phyloP scores from a whole-genome alignment of 37 sponge, comb jelly and placozoan species.

The Diacarnus erythraeanus region DNA sequence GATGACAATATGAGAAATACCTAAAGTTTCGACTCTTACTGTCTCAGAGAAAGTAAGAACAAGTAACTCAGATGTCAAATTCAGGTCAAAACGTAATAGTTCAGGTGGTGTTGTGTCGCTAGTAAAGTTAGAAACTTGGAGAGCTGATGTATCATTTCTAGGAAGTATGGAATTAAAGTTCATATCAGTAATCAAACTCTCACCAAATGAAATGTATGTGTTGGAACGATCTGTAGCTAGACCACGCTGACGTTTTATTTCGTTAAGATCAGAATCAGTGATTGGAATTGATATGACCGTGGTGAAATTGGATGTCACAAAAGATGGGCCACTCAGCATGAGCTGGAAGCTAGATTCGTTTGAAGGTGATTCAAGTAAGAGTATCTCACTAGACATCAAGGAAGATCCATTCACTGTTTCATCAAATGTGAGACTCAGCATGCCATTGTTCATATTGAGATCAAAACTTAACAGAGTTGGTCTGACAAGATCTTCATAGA shows the following conservation, averaged over 20 bases:
- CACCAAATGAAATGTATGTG: slow-evolving; percentile 60
- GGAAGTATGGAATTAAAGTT: slow-evolving; percentile 61
- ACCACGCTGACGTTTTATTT: slow-evolving; percentile 73
- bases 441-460: slow-evolving; percentile 71
- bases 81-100: slow-evolving; percentile 57
- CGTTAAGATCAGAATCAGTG: slow-evolving; percentile 66
- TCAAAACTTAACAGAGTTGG: slow-evolving; percentile 65
- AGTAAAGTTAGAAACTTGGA: slow-evolving; percentile 28
- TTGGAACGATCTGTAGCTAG: slow-evolving; percentile 57
- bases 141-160: slow-evolving; percentile 16
- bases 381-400: slow-evolving; percentile 34
- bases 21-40: slow-evolving; percentile 56
- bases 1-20: slow-evolving; percentile 38
- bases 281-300: slow-evolving; percentile 48
- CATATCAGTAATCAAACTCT: slow-evolving; percentile 63
- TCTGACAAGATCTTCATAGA: slow-evolving; percentile 46
- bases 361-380: slow-evolving; percentile 40
- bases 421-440: slow-evolving; percentile 67
- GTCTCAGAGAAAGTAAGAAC: slow-evolving; percentile 80
- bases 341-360: slow-evolving; percentile 25
- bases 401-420: slow-evolving; percentile 85
- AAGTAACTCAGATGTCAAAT: slow-evolving; percentile 64
- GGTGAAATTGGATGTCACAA: slow-evolving; percentile 23
- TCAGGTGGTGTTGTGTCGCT: slow-evolving; percentile 61
- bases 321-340: slow-evolving; percentile 56